Base-by-base conservation (phyloP, 2,888 invertebrate genomes). In the Craniophora ligustri region DNA sequence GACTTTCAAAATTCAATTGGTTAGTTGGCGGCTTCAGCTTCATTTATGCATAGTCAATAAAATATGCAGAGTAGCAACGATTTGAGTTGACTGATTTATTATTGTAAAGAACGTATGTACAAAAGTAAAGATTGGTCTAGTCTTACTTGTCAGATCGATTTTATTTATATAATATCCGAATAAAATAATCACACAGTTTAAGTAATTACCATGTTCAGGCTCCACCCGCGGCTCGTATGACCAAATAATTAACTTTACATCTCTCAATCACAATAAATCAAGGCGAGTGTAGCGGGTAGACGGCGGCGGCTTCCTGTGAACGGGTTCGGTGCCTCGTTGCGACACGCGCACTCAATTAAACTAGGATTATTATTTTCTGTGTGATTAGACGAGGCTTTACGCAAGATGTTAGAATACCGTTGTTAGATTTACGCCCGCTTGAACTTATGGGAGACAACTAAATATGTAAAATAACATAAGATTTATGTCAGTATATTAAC, bases 231-330 rank as follows among this genome's bases (percentile, higher is more conserved):
- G 42, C 39, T 13, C 2, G 5, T 15, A 11, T 26, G 39, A 13
- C 18, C 15, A 28, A 26, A 60, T 50, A 34, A 26, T 40, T 41
- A 28, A 31, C 19, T 21, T 6, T 28, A 26, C 26, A 26, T n/a
- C 26, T n/a, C n/a, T 26, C n/a, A n/a, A 40, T 47, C 42, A 53
- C 14, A 31, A 14, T 63, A 40, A 62, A 54, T 67, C 56, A 67
- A 67, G 56, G 55, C 39, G 21, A 19, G 38, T 53, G 35, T 14
- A 13, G 28, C 35, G 42, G 21, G 4, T 18, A 6, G 23, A 23
- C 13, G 23, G n/a, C 7, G 11, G 23, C 28, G n/a, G 39, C 26
- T 67, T 47, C 63, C 68, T 47, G 63, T 38, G 5, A 26, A 11
- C 15, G 18, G 67, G 55, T 40, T 40, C 42, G 31, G 10, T 28